These are phyloP conservation scores for Scartelaos histophorus DNA, from an alignment of 2,113 vertebrate genomes.

Conservation along the genomic window DNA sequence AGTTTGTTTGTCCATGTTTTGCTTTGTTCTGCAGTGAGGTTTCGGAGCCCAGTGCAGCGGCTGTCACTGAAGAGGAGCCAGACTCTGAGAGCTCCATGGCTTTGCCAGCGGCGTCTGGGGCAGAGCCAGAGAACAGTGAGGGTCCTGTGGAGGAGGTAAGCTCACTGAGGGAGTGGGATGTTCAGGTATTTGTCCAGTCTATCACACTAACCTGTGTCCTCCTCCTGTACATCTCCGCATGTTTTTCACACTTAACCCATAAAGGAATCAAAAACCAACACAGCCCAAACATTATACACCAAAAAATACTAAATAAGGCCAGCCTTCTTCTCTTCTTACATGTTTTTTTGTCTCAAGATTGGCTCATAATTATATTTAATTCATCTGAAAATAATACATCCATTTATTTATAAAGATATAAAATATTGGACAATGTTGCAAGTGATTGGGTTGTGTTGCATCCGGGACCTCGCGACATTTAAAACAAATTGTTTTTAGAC, in stretches of 20 bases:
- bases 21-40: conserved; percentile 69
- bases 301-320: neutral
- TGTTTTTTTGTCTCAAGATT: neutral
- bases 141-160: conserved; percentile 79
- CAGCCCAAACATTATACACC: conserved; percentile 16
- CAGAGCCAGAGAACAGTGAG: conserved; percentile 67
- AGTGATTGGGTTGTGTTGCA: conserved; percentile 55
- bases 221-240: conserved; percentile 49
- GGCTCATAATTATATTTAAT: neutral
- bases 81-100: conserved; percentile 66
- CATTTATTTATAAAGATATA: too few relatives aligned
- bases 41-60: conserved; percentile 72
- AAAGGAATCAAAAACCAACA: conserved; percentile 47
- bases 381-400: neutral
- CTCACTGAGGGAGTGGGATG: conserved; percentile 38
- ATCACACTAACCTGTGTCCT: conserved; percentile 58
- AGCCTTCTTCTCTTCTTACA: neutral
- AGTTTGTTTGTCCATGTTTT: conserved; percentile 3
- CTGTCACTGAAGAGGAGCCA: conserved; percentile 73
- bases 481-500: conserved; percentile 31
- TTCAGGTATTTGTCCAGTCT: conserved; percentile 34
- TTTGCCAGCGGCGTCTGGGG: conserved; percentile 66
- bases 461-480: conserved; percentile 36
- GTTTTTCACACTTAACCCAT: conserved; percentile 19
- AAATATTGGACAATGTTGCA: too few relatives aligned